A percentile compares a stretch with the other conserved stretches of the same genome.
Evolutionary conservation across 2,113 vertebrate genomes (phyloP).

Genomic region (Odontesthes bonariensis): DNA sequence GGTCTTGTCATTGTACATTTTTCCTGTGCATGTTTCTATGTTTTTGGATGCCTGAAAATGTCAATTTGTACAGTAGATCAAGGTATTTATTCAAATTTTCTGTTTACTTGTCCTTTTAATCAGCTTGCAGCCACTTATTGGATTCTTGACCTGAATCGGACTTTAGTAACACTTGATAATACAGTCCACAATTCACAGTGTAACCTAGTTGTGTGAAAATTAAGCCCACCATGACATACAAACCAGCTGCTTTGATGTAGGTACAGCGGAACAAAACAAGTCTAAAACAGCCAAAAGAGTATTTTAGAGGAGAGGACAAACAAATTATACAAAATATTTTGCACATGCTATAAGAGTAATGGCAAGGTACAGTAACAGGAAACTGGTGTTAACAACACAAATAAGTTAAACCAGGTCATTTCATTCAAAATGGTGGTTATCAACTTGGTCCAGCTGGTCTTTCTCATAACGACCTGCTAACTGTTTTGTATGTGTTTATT

Average conservation of each 20-base stretch:
- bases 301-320: not conserved
- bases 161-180: not conserved
- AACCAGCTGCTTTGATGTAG: not conserved
- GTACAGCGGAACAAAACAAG: not conserved
- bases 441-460: not conserved
- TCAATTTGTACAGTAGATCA: not conserved
- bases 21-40: not conserved
- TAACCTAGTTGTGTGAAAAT: not conserved
- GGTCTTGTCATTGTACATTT: not conserved
- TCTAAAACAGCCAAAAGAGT: too few relatives aligned
- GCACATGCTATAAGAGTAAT: too few relatives aligned
- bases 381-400: not conserved
- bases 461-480: too few relatives aligned
- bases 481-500: too few relatives aligned
- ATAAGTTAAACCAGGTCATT: not conserved
- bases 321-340: not conserved
- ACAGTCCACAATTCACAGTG: not conserved
- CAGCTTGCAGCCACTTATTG: not conserved
- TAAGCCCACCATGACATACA: not conserved
- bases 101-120: not conserved
- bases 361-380: not conserved
- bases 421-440: not conserved
- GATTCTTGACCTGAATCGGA: not conserved
- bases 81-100: not conserved
- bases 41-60: not conserved